Evolutionary conservation across 2,888 invertebrate genomes (phyloP).

Genomic region (Cetonia aurata): DNA sequence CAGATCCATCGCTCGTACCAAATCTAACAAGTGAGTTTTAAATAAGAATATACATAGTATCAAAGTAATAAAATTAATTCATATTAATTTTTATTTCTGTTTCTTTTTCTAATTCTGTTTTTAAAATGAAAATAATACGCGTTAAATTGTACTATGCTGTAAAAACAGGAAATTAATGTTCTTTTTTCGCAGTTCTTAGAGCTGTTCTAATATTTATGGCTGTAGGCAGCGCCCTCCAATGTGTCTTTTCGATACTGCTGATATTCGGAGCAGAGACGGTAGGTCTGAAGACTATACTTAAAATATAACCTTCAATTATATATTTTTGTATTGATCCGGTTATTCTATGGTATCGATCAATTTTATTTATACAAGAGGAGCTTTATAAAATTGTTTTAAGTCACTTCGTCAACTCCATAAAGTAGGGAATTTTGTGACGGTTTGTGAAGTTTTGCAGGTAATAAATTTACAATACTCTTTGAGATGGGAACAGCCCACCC

Average conservation of each 20-base stretch:
- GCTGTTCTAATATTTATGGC: constrained; percentile 59
- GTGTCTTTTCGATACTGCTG: constrained; percentile 61
- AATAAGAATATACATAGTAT: too few relatives aligned
- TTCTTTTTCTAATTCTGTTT: too few relatives aligned
- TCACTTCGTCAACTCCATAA: too few relatives aligned
- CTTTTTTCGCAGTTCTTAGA: constrained; percentile 59
- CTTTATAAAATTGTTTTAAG: not conserved
- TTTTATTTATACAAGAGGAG: not conserved
- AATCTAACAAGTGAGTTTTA: constrained; percentile 55
- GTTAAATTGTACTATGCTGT: too few relatives aligned
- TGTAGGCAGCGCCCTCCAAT: constrained; percentile 59
- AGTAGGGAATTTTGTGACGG: too few relatives aligned
- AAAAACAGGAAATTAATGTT: not conserved
- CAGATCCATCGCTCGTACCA: constrained; percentile 61
- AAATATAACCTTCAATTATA: not conserved
- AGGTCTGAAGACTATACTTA: constrained; percentile 50
- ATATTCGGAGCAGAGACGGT: constrained; percentile 64
- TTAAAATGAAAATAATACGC: not conserved
- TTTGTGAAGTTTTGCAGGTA: too few relatives aligned
- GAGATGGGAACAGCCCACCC: too few relatives aligned
- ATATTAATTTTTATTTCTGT: too few relatives aligned
- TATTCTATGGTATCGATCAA: not conserved
- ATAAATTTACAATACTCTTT: too few relatives aligned
- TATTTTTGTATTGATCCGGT: constrained; percentile 8
- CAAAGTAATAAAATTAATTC: too few relatives aligned